phyloP scores from a whole-genome alignment of 2,888 invertebrate species.

The Emesis furor region DNA sequence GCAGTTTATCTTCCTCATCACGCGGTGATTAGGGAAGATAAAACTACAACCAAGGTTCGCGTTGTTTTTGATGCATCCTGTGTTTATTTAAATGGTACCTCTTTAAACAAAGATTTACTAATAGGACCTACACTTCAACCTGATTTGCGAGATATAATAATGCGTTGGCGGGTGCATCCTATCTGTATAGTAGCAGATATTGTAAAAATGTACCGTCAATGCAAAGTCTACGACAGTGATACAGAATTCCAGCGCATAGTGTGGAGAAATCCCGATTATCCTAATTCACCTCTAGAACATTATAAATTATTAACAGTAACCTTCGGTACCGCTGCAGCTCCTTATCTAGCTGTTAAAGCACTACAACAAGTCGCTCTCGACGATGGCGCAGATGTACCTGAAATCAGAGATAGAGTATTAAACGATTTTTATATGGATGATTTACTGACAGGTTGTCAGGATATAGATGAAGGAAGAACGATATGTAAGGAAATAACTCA shows the following conservation, averaged over 20 bases:
- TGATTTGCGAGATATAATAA: slow-evolving; percentile 57
- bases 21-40: slow-evolving; percentile 70
- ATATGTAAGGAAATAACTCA: slow-evolving; percentile 63
- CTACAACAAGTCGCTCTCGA: slow-evolving; percentile 61
- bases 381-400: slow-evolving; percentile 46
- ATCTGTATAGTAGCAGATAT: slow-evolving; percentile 54
- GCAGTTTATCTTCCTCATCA: slow-evolving; percentile 76
- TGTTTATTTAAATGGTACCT: slow-evolving; percentile 50
- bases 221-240: slow-evolving; percentile 27
- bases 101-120: slow-evolving; percentile 67
- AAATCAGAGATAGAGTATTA: slow-evolving; percentile 31
- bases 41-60: slow-evolving; percentile 48
- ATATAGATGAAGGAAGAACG: slow-evolving; percentile 56
- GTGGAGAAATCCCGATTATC: slow-evolving; percentile 27
- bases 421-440: slow-evolving; percentile 69
- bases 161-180: slow-evolving; percentile 56
- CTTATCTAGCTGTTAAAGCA: slow-evolving; percentile 63
- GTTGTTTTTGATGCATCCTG: slow-evolving; percentile 63
- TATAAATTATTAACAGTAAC: slow-evolving; percentile 62
- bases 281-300: slow-evolving; percentile 37
- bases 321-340: slow-evolving; percentile 69
- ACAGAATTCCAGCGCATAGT: slow-evolving; percentile 37
- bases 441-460: slow-evolving; percentile 65
- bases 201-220: slow-evolving; percentile 58
- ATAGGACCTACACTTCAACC: slow-evolving; percentile 61